These are phyloP conservation scores for Troilus luridus DNA, from an alignment of 2,888 invertebrate species.

Conservation along the genomic window DNA sequence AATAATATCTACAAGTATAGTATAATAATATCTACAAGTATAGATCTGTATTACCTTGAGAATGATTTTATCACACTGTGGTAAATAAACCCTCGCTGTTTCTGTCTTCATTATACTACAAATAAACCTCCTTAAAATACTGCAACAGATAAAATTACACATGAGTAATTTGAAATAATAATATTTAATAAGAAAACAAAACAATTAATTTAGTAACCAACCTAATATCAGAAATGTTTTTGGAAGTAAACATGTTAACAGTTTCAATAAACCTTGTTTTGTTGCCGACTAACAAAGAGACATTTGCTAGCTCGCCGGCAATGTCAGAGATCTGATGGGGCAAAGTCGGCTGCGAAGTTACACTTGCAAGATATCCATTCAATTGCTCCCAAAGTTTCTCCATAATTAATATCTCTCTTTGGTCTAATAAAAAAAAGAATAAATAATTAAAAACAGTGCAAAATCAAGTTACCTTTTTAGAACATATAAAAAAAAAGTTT, in stretches of 20 bases:
- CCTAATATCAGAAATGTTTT: constrained; percentile 65
- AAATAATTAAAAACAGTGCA: neutral
- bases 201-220: constrained; percentile 51
- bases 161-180: neutral
- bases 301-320: constrained; percentile 65
- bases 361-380: constrained; percentile 65
- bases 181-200: neutral
- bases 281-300: constrained; percentile 63
- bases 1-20: too few relatives aligned
- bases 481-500: too few relatives aligned
- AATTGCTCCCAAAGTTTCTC: constrained; percentile 66
- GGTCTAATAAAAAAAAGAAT: constrained; percentile 61
- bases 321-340: constrained; percentile 66
- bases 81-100: constrained; percentile 30
- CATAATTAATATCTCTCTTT: constrained; percentile 63
- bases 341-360: constrained; percentile 61
- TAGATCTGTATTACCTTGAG: constrained; percentile 61
- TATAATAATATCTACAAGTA: constrained; percentile 5
- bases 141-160: constrained; percentile 27
- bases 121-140: constrained; percentile 63
- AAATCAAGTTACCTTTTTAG: too few relatives aligned
- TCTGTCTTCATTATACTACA: constrained; percentile 60
- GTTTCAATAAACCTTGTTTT: constrained; percentile 63
- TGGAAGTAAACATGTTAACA: constrained; percentile 64
- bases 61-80: constrained; percentile 60